Evolutionary conservation across 2,797 vertebrate species (phyloP), one percentile per base, ranked within the genome.

Genomic region (Chiroxiphia lanceolata): DNA sequence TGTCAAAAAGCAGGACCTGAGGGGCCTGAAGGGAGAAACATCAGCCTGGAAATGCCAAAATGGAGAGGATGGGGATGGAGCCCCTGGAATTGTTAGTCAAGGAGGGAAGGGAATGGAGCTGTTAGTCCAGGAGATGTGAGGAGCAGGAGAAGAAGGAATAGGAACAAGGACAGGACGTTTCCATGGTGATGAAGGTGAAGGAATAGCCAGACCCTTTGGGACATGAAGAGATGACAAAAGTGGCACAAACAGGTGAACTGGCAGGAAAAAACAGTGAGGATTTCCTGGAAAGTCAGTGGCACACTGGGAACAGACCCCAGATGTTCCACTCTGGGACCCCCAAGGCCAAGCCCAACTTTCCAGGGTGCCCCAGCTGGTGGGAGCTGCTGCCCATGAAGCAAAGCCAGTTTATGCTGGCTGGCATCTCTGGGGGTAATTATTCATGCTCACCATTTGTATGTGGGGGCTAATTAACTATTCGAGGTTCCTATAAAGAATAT

Each of bases 391-490:
- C 20, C 59, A 7, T 4, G 10, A 25, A 47, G 77, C 59, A 25
- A 14, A 6, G n/a, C 47, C 70, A 42, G 3, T 89, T 86, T 48
- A 22, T 20, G 40, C 51, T 48, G 9, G 9, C 61, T 50, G n/a
- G 72, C 84, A 89, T 83, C 90, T 80, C 59, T 51, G 23, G 34
- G 3, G 22, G 59, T 51, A 76, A 95, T 94, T 93, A 92, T 83
- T 92, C 94, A 86, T 5, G 6, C 83, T 95, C 90, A n/a, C 91
- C 90, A 70, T 84, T 95, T 74, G 53, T 92, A 90, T 95, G 96
- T 85, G 31, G 91, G 84, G 88, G 83, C 94, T 97, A 96, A 97
- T 97, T 97, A 97, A 91, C 92, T 94, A 76, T 96, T 95, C 93
- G 57, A 90, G 74, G 84, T 94, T 95, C 90, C 93, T 65, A 84